Evolutionary conservation across 2,113 vertebrate species (phyloP), one percentile per base, ranked within the genome.

Genomic region (Halcyon malimbica): DNA sequence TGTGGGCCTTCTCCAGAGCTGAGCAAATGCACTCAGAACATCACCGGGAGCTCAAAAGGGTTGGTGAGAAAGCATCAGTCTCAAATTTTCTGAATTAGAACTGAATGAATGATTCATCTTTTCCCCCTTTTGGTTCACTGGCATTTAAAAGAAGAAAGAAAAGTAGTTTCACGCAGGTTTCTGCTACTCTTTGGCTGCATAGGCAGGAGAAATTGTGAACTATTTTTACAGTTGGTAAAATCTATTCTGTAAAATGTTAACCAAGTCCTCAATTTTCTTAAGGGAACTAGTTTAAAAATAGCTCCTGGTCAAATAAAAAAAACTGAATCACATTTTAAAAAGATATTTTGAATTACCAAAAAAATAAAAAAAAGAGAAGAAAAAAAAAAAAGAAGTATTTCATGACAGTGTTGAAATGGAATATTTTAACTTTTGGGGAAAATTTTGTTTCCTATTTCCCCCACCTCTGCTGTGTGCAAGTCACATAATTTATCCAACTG

Each of bases 201-300:
- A 16, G n/a, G 25, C 75, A 92, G 50, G 12, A 93, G 28, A 71
- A 78, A 89, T 83, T n/a, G 16, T 46, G 46, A 81, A 46, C 56
- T 93, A 46, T 75, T 93, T 91, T 92, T 92, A 64, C 46, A 56
- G 54, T 19, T 83, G 56, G 28, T 75, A 67, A 94, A 89, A 91
- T 65, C 48, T 2, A 3, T 64, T 62, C 48, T 26, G 5, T 53
- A 26, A 91, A 85, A 35, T 33, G 44, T 69, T 84, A 91, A 83
- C 23, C 37, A 87, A 87, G 8, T 75, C 39, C 29, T 84, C 51
- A 46, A 37, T 86, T 95, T 88, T 90, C 73, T 90, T 70, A 74
- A 76, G 46, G 37, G 41, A 94, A 57, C 35, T 5, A 57, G 4
- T n/a, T 46, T 89, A 83, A 96, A 93, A 94, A 79, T 44, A 89